Evolutionary conservation across 2,113 vertebrate genomes (phyloP), one percentile per base, ranked within the genome.

Genomic region (Todiramphus saurophagus): DNA sequence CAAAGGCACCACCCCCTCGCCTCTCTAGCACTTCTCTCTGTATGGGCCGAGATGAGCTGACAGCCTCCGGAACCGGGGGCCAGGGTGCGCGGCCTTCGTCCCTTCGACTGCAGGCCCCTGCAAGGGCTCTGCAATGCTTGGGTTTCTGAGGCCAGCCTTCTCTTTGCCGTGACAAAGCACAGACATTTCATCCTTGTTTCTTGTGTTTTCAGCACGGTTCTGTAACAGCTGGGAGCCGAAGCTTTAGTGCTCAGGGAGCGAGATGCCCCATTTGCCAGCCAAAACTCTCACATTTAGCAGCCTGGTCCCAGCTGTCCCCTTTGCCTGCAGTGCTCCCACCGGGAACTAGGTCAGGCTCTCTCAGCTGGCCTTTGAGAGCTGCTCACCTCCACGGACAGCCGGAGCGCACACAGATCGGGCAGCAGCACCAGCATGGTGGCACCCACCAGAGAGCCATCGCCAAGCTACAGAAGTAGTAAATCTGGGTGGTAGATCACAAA

Each of bases 361-460:
- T 53, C 3, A 2, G 28, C 28, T 10, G 19, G 44, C 31, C n/a
- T 58, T 27, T 10, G n/a, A 70, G 46, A 58, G 46, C 23, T 31
- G 51, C 76, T 83, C 0, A 0, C 4, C 39, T 46, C 48, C 0
- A 0, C 4, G 1, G 66, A 20, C 48, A 44, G 39, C 16, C 21
- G 30, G 39, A 69, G 24, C 7, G 10, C 1, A 2, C 31, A 3
- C 31, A 37, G 16, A 24, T 6, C 28, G 59, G 60, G 39, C 70
- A 78, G 68, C 35, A 60, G 51, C 62, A 39, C 27, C 5, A 11
- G 19, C 7, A 1, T 33, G 35, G 33, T 35, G 67, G 23, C 8
- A 6, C 66, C 23, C 44, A 35, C 53, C 48, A 27, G 74, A 58
- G 69, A 64, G 30, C 30, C 33, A 19, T 20, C 23, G 6, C 20